Conservation (phyloP, 2,797 vertebrate genomes). For the Coluber constrictor region DNA sequence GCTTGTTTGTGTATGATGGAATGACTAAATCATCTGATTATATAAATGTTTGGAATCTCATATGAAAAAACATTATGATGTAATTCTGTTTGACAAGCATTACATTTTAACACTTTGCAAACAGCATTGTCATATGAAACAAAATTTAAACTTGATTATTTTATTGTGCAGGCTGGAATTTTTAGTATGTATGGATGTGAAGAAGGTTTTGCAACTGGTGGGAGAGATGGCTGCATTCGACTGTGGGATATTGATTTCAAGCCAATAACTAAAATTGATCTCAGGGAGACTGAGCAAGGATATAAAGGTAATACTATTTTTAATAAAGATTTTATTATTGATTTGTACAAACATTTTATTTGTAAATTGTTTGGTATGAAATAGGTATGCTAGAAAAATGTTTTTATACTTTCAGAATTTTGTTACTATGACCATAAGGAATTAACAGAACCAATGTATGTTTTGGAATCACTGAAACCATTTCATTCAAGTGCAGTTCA, state of each 20-base stretch:
- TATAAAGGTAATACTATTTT: conserved; percentile 84
- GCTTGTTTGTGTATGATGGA: background rate
- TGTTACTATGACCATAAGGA: background rate
- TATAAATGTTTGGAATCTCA: background rate
- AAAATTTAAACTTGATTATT: conserved; percentile 26
- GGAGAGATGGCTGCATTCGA: conserved; percentile 91
- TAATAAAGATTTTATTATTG: background rate
- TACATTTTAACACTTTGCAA: background rate
- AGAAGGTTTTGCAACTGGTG: conserved; percentile 95
- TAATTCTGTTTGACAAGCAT: background rate
- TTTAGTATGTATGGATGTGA: conserved; percentile 96
- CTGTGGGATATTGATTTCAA: conserved; percentile 95
- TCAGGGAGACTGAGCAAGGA: conserved; percentile 91
- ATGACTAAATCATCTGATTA: background rate
- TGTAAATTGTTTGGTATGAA: background rate
- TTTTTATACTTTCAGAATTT: background rate
- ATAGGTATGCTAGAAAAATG: background rate
- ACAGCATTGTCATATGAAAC: background rate
- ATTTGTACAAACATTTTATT: background rate
- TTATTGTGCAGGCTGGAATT: conserved; percentile 85
- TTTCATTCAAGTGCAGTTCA: background rate
- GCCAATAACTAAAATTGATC: conserved; percentile 96
- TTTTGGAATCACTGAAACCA: background rate
- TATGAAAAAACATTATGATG: background rate
- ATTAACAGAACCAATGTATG: background rate